phyloP scores from a whole-genome alignment of 1,140 invertebrate species.

The Colletes latitarsis region DNA sequence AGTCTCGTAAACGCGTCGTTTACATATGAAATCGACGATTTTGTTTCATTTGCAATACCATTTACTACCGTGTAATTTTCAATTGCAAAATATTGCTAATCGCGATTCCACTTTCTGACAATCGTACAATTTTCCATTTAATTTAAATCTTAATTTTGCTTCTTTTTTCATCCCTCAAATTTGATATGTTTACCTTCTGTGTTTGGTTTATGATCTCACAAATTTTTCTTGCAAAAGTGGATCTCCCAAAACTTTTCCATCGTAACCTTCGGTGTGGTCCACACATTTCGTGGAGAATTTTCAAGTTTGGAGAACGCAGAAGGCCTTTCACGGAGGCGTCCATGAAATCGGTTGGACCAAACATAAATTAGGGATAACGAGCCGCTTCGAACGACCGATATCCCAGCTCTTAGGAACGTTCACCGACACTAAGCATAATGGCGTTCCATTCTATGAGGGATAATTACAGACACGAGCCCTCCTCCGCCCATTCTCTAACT shows the following conservation, averaged over 20 bases:
- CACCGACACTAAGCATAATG: conserved; percentile 51
- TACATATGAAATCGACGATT: neutral
- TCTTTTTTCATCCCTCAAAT: too few relatives aligned
- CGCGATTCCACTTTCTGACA: neutral
- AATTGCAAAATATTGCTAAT: neutral
- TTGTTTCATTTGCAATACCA: neutral
- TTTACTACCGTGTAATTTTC: neutral
- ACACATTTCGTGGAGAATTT: neutral
- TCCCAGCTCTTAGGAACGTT: conserved; percentile 45
- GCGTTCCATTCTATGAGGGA: conserved; percentile 48
- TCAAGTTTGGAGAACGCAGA: conserved; percentile 3
- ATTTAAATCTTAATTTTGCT: neutral
- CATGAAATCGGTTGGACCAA: conserved; percentile 23
- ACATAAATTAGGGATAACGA: conserved; percentile 65
- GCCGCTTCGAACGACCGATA: conserved; percentile 47
- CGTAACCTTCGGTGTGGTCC: neutral
- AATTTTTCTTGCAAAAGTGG: neutral
- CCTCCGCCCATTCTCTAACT: conserved; percentile 35
- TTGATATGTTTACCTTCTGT: too few relatives aligned
- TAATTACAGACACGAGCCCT: conserved; percentile 56
- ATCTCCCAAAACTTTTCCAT: neutral
- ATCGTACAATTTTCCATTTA: too few relatives aligned
- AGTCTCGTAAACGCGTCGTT: neutral
- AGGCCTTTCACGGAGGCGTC: neutral
- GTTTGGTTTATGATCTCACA: neutral